Base-by-base conservation (phyloP, 1,140 invertebrate species). In the Maniola jurtina region DNA sequence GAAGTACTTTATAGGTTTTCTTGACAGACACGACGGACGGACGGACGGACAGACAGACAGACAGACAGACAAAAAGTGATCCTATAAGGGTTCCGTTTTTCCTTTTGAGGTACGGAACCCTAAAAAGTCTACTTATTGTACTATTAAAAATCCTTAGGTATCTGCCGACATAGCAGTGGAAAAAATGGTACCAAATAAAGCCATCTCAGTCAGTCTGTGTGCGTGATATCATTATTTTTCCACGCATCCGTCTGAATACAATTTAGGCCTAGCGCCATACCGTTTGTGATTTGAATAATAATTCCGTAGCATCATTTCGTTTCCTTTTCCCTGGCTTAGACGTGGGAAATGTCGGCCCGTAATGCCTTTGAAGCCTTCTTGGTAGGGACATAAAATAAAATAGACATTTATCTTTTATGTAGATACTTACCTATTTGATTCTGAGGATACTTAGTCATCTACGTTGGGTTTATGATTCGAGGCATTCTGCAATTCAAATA, bases 231-330 rank as follows among this genome's bases (percentile, higher is more conserved):
- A 72, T 70, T 73, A 73, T 71, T 73, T 70, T 73, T 70, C 68
- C 62, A 67, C 63, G 64, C 67, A 71, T 68, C 70, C 72, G 69
- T 66, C 72, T 71, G 63, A 65, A 86, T 84, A 88, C 83, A 84
- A 86, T 87, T 84, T 86, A 81, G 82, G 83, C 79, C 75, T 84
- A 82, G 78, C 84, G 83, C 80, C 78, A 73, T 81, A 77, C 73
- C 61, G 75, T 77, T 81, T 88, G 86, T 88, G 88, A 86, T 89
- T 88, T 89, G 86, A 90, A 90, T 90, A 90, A 84, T 89, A 90
- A 90, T 90, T 83, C 76, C 76, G 77, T 81, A 79, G 73, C 79
- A 81, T 81, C 84, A 86, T 88, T 85, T 84, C 74, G 85, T 84
- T 88, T 88, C 85, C 84, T 89, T 85, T 85, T 83, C 73, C 76